phyloP scores from a whole-genome alignment of 2,888 invertebrate genomes.

The Meloe dianella region DNA sequence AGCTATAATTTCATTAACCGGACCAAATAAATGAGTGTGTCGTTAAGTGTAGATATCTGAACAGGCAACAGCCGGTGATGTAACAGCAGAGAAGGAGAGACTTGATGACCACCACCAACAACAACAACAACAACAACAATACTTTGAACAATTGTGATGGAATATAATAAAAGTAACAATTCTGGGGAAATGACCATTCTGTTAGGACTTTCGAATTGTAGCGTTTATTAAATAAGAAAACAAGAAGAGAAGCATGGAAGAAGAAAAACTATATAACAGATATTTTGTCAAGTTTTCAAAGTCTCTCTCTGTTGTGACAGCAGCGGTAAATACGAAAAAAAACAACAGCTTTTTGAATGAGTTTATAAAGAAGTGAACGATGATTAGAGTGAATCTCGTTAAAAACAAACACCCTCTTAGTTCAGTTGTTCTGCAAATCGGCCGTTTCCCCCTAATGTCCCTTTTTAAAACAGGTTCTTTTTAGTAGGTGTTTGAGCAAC shows the following conservation, averaged over 20 bases:
- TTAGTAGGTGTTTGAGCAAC: constrained; percentile 54
- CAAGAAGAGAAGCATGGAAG: not conserved
- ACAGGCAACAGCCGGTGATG: constrained; percentile 33
- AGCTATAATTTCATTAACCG: constrained; percentile 66
- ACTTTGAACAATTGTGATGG: constrained; percentile 45
- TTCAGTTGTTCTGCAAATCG: constrained; percentile 56
- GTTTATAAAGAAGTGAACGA: constrained; percentile 52
- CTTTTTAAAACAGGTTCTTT: constrained; percentile 52
- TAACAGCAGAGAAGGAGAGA: constrained; percentile 49
- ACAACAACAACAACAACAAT: constrained; percentile 36
- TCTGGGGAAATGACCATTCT: not conserved
- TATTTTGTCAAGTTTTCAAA: not conserved
- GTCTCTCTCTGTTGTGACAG: constrained; percentile 5
- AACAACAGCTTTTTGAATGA: constrained; percentile 36
- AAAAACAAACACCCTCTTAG: constrained; percentile 59
- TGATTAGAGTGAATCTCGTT: constrained; percentile 58
- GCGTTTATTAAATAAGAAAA: constrained; percentile 5
- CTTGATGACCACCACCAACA: too few relatives aligned
- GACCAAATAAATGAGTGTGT: constrained; percentile 63
- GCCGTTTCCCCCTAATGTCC: constrained; percentile 43
- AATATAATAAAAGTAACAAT: constrained; percentile 49
- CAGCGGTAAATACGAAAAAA: constrained; percentile 22
- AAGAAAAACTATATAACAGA: not conserved
- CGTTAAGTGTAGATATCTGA: constrained; percentile 45
- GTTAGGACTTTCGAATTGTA: not conserved